Conservation (phyloP, 2,888 invertebrate species). For the Zelleria hepariella region DNA sequence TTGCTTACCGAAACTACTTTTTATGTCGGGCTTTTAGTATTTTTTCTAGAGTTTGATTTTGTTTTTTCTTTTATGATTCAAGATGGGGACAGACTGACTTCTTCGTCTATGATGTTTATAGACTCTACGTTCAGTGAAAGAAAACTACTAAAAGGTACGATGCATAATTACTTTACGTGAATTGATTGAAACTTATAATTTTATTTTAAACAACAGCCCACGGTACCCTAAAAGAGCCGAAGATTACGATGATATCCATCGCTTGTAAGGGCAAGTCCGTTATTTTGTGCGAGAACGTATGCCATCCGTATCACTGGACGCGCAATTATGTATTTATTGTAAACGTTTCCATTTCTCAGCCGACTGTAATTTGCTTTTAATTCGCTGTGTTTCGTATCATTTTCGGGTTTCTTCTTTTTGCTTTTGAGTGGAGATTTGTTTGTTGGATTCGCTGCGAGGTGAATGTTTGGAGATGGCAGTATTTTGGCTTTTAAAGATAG, state of each 20-base stretch:
- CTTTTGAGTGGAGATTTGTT: constrained; percentile 33
- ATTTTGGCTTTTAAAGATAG: neutral
- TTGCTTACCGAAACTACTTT: constrained; percentile 5
- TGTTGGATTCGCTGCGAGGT: constrained; percentile 29
- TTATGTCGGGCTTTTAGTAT: neutral
- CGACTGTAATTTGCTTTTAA: constrained; percentile 70
- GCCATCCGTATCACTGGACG: constrained; percentile 61
- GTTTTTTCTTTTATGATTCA: neutral
- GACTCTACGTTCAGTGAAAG: neutral
- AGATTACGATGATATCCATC: neutral
- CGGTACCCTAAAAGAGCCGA: neutral
- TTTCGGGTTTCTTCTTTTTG: constrained; percentile 62
- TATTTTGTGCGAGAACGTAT: constrained; percentile 54
- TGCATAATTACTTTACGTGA: neutral
- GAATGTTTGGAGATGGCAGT: constrained; percentile 3
- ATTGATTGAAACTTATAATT: neutral
- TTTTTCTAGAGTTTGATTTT: neutral
- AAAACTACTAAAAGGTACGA: neutral
- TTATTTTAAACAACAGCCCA: neutral
- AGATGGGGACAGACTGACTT: neutral
- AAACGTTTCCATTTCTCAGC: constrained; percentile 67
- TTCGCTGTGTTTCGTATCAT: constrained; percentile 68
- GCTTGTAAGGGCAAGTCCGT: constrained; percentile 27
- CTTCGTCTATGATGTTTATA: neutral
- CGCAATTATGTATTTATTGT: constrained; percentile 74